These are phyloP conservation scores for Papilio polytes DNA, from an alignment of 1,140 invertebrate genomes.

Conservation along the genomic window DNA sequence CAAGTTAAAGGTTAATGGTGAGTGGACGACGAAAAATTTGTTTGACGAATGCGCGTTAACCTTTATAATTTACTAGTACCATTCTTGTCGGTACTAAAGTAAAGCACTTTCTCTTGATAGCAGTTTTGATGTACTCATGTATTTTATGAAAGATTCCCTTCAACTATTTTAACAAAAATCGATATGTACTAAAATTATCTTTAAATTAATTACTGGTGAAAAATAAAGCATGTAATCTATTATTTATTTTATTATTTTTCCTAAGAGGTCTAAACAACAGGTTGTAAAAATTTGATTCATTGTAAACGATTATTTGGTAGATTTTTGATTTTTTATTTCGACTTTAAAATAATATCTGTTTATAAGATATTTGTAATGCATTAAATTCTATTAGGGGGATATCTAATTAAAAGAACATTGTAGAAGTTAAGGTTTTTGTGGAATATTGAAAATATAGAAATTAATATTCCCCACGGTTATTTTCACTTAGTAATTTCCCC, in stretches of 20 bases:
- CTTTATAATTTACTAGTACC: background rate
- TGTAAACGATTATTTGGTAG: background rate
- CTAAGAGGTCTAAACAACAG: conserved; percentile 11
- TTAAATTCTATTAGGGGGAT: background rate
- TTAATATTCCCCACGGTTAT: background rate
- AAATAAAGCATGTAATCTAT: background rate
- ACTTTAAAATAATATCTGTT: background rate
- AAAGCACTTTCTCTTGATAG: background rate
- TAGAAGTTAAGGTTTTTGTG: background rate
- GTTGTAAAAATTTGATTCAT: background rate
- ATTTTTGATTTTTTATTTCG: background rate
- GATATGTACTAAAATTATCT: background rate
- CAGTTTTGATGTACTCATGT: background rate
- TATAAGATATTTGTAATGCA: background rate
- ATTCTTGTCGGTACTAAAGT: background rate
- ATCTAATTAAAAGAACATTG: background rate
- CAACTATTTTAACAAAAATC: background rate
- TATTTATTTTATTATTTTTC: background rate
- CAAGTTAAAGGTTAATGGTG: too few species aligned
- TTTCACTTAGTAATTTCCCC: background rate
- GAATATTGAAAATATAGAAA: background rate
- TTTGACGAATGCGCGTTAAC: too few species aligned
- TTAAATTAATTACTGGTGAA: background rate
- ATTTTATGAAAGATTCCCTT: background rate
- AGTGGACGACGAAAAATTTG: too few species aligned